These are phyloP conservation scores for Haliclona indistincta DNA, from an alignment of 37 sponge, comb jelly and placozoan genomes.

Conservation along the genomic window DNA sequence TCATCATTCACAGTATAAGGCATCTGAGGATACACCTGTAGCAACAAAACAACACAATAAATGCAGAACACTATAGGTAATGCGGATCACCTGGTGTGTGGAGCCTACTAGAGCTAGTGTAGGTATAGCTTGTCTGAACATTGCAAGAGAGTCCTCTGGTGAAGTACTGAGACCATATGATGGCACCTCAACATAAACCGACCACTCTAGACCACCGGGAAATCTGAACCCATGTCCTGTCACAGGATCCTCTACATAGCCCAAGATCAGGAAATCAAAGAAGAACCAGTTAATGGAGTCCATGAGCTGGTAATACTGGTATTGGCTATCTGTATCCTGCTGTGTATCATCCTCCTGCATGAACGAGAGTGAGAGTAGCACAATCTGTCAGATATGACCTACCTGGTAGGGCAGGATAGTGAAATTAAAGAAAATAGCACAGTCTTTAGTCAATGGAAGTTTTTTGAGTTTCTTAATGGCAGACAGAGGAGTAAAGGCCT, in stretches of 20 bases:
- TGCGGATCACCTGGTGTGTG: slow-evolving; percentile 42
- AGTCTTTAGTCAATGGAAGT: slow-evolving; percentile 39
- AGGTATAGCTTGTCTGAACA: slow-evolving; percentile 52
- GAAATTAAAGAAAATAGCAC: slow-evolving; percentile 87
- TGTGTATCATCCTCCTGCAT: slow-evolving; percentile 28
- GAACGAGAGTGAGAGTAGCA: neutral
- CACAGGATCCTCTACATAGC: slow-evolving; percentile 78
- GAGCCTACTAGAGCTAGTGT: slow-evolving; percentile 58
- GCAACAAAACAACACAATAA: too few species aligned
- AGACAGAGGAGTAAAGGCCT: slow-evolving; percentile 73
- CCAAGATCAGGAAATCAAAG: slow-evolving; percentile 80
- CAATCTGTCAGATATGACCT: neutral
- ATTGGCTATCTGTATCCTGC: slow-evolving; percentile 33
- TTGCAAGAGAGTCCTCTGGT: slow-evolving; percentile 51
- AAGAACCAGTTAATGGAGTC: slow-evolving; percentile 85
- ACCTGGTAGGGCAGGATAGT: slow-evolving; percentile 57
- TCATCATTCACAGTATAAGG: slow-evolving; percentile 64
- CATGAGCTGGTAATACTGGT: slow-evolving; percentile 73
- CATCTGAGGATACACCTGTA: neutral
- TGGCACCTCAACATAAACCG: slow-evolving; percentile 78
- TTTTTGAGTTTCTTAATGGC: slow-evolving; percentile 71
- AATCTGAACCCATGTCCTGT: slow-evolving; percentile 73
- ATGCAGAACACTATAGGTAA: too few species aligned
- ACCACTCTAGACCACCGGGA: slow-evolving; percentile 72
- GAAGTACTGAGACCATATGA: slow-evolving; percentile 6